A percentile compares a stretch with the other conserved stretches of the same genome.
Conservation (phyloP, 2,888 invertebrate genomes). For the Spisula subtruncata region DNA sequence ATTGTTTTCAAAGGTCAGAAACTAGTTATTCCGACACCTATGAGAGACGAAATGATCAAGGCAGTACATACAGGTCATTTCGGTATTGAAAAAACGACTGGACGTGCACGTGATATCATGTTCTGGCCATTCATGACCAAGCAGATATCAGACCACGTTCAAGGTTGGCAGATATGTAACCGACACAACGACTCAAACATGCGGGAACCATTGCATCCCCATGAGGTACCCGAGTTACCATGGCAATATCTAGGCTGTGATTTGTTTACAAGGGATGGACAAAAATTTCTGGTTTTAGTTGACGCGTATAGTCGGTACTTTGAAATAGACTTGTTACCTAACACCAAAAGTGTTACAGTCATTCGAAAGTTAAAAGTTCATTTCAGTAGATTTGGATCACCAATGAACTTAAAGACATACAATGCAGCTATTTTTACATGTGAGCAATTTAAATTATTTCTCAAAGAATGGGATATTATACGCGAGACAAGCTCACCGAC, state of each 20-base stretch:
- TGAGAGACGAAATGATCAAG: conserved; percentile 32
- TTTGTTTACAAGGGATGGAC: conserved; percentile 62
- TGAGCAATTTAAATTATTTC: conserved; percentile 18
- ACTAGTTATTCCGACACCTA: too few species aligned
- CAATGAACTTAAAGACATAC: conserved; percentile 24
- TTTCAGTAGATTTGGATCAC: conserved; percentile 57
- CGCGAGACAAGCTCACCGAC: conserved; percentile 21
- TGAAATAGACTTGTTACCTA: conserved; percentile 64
- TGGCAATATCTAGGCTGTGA: conserved; percentile 69
- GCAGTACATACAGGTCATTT: conserved; percentile 46
- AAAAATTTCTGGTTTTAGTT: conserved; percentile 70
- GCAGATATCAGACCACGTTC: too few species aligned
- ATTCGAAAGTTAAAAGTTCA: conserved; percentile 68
- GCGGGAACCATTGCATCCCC: conserved; percentile 65
- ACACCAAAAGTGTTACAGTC: conserved; percentile 57
- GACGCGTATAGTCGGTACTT: conserved; percentile 70
- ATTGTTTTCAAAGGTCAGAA: too few species aligned
- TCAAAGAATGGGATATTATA: conserved; percentile 30
- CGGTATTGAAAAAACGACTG: conserved; percentile 43
- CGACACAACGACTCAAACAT: conserved; percentile 45
- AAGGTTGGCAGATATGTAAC: conserved; percentile 56
- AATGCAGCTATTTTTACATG: conserved; percentile 23
- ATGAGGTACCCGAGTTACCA: conserved; percentile 59
- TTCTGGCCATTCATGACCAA: conserved; percentile 70
- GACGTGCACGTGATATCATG: conserved; percentile 48